Percentiles rank a stretch among this genome's conserved stretches.
Evolutionary conservation across 2,797 vertebrate species (phyloP).

Genomic region (Sebastes minor): DNA sequence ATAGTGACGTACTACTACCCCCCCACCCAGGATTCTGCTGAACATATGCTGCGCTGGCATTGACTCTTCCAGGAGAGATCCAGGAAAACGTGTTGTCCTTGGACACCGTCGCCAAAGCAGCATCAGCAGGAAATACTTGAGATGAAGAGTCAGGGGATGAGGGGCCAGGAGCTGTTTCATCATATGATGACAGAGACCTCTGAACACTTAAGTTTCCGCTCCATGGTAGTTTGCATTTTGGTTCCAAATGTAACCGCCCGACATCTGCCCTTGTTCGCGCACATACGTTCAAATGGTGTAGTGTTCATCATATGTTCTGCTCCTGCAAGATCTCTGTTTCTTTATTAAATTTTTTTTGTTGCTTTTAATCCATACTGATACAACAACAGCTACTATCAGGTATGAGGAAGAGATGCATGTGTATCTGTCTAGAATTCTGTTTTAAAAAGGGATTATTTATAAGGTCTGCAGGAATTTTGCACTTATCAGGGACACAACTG

Average conservation of each 20-base stretch:
- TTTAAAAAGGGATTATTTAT: not conserved
- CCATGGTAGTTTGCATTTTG: constrained; percentile 25
- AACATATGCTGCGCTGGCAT: constrained; percentile 68
- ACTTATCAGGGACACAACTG: not conserved
- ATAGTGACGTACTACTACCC: constrained; percentile 44
- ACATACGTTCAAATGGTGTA: not conserved
- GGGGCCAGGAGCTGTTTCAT: constrained; percentile 51
- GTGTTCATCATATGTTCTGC: not conserved
- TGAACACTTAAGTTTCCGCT: constrained; percentile 34
- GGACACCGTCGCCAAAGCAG: constrained; percentile 81
- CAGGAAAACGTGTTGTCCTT: constrained; percentile 75
- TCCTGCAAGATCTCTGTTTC: not conserved
- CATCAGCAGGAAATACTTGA: constrained; percentile 69
- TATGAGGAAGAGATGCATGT: not conserved
- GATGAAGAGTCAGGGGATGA: constrained; percentile 54
- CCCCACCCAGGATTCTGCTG: constrained; percentile 34
- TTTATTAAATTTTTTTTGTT: not conserved
- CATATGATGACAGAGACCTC: constrained; percentile 38
- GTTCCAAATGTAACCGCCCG: constrained; percentile 42
- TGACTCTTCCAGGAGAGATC: constrained; percentile 41
- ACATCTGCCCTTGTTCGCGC: constrained; percentile 30
- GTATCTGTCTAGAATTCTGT: not conserved
- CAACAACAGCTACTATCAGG: not conserved
- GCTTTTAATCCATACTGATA: not conserved
- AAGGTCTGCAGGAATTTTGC: not conserved